phyloP scores from a whole-genome alignment of 1,140 invertebrate species.

The Apis florea region DNA sequence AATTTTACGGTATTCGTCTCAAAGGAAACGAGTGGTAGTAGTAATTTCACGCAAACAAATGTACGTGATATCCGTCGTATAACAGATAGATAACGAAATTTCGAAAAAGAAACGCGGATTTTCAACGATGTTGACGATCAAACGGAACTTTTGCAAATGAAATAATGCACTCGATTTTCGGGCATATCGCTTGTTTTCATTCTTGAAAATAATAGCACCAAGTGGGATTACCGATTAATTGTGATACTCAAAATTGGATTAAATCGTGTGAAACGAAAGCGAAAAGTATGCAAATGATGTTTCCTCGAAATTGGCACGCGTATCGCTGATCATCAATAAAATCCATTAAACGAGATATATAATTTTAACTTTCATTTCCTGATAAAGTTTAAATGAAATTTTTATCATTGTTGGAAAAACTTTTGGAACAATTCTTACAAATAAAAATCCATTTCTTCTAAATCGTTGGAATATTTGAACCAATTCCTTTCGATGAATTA shows the following conservation, averaged over 20 bases:
- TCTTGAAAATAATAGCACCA: not conserved
- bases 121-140: not conserved
- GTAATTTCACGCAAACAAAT: not conserved
- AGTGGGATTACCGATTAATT: not conserved
- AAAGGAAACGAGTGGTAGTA: not conserved
- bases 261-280: not conserved
- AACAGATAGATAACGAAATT: not conserved
- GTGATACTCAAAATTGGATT: not conserved
- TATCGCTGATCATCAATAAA: not conserved
- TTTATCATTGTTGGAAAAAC: too few relatives aligned
- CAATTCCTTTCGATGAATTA: too few relatives aligned
- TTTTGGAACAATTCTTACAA: too few relatives aligned
- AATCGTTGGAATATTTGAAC: too few relatives aligned
- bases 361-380: not conserved
- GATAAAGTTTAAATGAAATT: not conserved
- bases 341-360: too few relatives aligned
- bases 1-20: too few relatives aligned
- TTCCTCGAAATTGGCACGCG: not conserved
- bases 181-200: not conserved
- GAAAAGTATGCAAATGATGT: not conserved
- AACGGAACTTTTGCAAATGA: not conserved
- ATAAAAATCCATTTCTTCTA: too few relatives aligned
- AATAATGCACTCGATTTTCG: conserved; percentile 4
- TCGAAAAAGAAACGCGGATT: not conserved
- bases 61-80: not conserved